Conservation (phyloP, 2,888 invertebrate species). For the Nomada fabriciana region DNA sequence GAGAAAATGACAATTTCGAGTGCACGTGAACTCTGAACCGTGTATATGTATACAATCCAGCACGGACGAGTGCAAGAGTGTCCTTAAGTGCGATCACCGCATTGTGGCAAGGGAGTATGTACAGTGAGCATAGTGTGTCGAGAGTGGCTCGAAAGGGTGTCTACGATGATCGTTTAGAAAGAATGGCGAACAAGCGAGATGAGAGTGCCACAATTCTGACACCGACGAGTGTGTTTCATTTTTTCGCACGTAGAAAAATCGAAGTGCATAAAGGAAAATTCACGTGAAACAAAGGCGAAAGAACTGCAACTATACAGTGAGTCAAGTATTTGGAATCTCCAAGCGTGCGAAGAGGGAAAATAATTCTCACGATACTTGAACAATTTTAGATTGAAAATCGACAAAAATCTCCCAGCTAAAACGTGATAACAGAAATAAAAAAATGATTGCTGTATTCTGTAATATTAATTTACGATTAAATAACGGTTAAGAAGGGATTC, state of each 20-base stretch:
- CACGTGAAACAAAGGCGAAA: not conserved
- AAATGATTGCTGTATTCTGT: too few species aligned
- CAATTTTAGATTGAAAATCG: too few species aligned
- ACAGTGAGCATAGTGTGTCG: not conserved
- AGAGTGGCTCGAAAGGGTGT: slow-evolving; percentile 11
- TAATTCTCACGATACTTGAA: too few species aligned
- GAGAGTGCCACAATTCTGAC: not conserved
- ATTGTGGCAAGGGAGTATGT: not conserved
- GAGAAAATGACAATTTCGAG: not conserved
- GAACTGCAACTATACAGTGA: not conserved
- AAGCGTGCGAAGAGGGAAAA: too few species aligned
- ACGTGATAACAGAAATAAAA: too few species aligned
- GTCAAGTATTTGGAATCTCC: too few species aligned
- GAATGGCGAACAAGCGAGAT: not conserved
- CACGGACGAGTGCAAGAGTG: not conserved
- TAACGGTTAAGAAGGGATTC: too few species aligned
- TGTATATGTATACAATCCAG: not conserved
- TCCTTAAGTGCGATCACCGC: slow-evolving; percentile 16
- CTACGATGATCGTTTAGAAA: slow-evolving; percentile 9
- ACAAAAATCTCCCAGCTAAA: too few species aligned
- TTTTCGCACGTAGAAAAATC: not conserved
- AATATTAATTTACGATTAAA: too few species aligned
- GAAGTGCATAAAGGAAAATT: not conserved
- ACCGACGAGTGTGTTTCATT: not conserved
- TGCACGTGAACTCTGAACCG: not conserved